Evolutionary conservation across 2,888 invertebrate genomes (phyloP), one percentile per base, ranked within the genome.

Genomic region (Ryuthela nishihirai): DNA sequence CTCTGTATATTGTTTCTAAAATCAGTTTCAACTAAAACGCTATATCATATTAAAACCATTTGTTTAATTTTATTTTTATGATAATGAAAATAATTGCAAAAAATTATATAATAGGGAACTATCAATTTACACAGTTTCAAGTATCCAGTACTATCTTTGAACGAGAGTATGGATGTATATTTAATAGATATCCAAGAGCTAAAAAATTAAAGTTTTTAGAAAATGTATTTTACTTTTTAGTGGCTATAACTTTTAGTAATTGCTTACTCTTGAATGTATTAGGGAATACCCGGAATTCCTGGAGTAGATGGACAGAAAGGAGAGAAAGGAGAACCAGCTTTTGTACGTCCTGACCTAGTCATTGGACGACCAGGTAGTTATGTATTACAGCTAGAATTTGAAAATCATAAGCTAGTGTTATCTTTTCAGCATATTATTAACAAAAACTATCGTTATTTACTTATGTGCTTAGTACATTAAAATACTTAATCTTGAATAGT

Each of bases 261-360:
- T 29, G 29, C n/a, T 29, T 10, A 29, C 9, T 10, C n/a, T 29
- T 29, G 1, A 29, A 10, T 41, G 15, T 36, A 18, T 18, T 34
- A 65, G 64, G 64, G 64, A 12, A 38, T 46, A 15, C 62, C 64
- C 6, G 68, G 67, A 34, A 47, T 48, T 7, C 82, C 83, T 38
- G 92, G 92, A 65, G 81, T 20, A 25, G 36, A 43, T 24, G 66
- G 66, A 10, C 20, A 12, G 25, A 65, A 68, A 34, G 73, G 73
- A 6, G 65, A 66, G 5, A 71, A 70, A 55, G 72, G 72, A 21
- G 70, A 70, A 39, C 80, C 80, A 66, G 85, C 85, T 7, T 43
- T 44, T 24, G 54, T 64, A 1, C 50, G 54, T 1, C 38, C 41
- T 20, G 64, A 64, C 5, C 34, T 55, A 18, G 38, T 62, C 4